Evolutionary conservation across 2,797 vertebrate genomes (phyloP), one percentile per base, ranked within the genome.

Genomic region (Paedocypris micromegethes): DNA sequence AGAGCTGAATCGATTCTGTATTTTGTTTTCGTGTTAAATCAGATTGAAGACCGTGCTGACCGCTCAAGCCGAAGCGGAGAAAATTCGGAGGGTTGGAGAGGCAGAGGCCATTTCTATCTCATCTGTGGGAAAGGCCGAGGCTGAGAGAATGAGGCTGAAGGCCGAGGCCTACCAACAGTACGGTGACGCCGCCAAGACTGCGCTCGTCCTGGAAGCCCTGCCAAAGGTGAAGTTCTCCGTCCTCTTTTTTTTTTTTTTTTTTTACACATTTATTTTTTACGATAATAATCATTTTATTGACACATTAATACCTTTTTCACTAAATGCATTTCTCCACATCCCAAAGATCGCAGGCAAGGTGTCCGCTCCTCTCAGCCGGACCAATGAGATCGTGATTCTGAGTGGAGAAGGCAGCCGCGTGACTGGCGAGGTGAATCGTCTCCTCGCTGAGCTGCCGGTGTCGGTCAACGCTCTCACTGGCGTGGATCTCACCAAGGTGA

Each of bases 281-380:
- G 23, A 23, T 23, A 23, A 23, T 23, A 23, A 23, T 23, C 23
- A 23, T 23, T 23, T 23, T 23, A 23, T 23, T 23, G 23, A 1
- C 23, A 23, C 23, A 23, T 23, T 23, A 23, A 23, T 23, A 23
- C 23, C 23, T 23, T 23, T 23, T 23, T 1, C 23, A 23, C 23
- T 23, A 23, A 23, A 23, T 23, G 23, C 23, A 23, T 23, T 23
- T 23, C 23, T 70, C 9, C 9, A 7, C 5, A 9, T 9, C 41
- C 58, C 69, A 8, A 80, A 97, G 96, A 95, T 98, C 0, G 92
- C 96, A 49, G 81, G 82, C 76, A 92, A 95, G 77, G 90, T 97
- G 51, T 83, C 95, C 0, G 93, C 95, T 2, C 95, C 95, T 0
- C 85, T 94, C 66, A 82, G 87, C 79, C 91, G 82, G 83, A 90